Percentiles rank a stretch among this genome's conserved stretches.
phyloP scores from a whole-genome alignment of 2,888 invertebrate species.

The Metalampra italica region DNA sequence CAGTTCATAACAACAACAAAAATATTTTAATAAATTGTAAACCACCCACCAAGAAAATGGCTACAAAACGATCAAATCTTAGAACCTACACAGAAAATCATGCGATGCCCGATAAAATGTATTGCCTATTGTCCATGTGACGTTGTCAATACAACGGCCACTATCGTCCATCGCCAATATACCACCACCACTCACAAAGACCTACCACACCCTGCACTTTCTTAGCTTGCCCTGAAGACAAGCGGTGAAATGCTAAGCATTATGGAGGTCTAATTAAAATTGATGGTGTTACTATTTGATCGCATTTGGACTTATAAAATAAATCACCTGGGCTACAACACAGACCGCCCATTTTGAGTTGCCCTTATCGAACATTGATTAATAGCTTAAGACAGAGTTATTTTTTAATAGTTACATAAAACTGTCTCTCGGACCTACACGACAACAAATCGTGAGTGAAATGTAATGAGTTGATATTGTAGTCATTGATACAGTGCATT shows the following conservation, averaged over 20 bases:
- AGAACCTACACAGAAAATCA: constrained; percentile 23
- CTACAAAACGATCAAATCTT: constrained; percentile 10
- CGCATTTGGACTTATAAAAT: constrained; percentile 51
- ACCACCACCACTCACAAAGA: constrained; percentile 28
- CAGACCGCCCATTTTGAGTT: constrained; percentile 64
- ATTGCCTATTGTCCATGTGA: constrained; percentile 51
- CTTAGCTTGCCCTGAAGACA: constrained; percentile 3
- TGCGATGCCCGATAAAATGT: constrained; percentile 39
- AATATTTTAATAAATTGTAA: too few species aligned
- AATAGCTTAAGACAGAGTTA: constrained; percentile 63
- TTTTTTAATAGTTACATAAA: constrained; percentile 59
- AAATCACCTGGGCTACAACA: constrained; percentile 60
- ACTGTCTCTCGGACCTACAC: constrained; percentile 37
- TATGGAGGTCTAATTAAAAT: constrained; percentile 19
- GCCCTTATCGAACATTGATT: constrained; percentile 70
- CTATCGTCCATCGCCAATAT: constrained; percentile 56
- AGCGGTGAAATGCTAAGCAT: constrained; percentile 1
- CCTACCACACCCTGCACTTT: constrained; percentile 16
- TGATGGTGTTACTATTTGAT: constrained; percentile 38
- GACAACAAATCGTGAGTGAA: constrained; percentile 17
- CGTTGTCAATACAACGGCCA: constrained; percentile 44
- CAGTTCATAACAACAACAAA: too few species aligned
- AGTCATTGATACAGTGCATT: neutral
- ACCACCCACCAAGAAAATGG: neutral
- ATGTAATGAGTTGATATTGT: constrained; percentile 14